Evolutionary conservation across 2,113 vertebrate genomes (phyloP), one percentile per base, ranked within the genome.

Genomic region (Hydropotes inermis): DNA sequence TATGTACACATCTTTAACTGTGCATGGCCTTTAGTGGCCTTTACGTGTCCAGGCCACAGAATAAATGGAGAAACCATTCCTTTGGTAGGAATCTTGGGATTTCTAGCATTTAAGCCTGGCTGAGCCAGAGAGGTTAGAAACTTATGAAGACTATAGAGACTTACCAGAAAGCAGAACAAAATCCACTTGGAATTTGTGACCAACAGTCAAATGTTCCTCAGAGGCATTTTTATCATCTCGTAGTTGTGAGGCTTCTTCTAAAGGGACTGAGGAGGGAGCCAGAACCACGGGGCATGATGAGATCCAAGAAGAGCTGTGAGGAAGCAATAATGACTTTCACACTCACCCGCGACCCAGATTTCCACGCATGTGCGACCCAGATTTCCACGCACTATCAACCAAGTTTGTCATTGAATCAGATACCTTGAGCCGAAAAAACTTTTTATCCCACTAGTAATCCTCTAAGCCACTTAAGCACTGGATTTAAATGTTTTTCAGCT

Each of bases 141-240:
- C 2, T 4, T 47, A 70, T 43, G 87, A 98, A 96, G 92, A 95
- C 85, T 88, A 23, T 15, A 54, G 83, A 97, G 95, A 93, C 88
- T 98, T 96, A 96, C 2, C 95, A 98, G 94, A 97, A 96, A 97
- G 85, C 30, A 58, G 87, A 96, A 89, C 67, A 97, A 95, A 97
- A 89, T 67, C 90, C 81, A 96, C 39, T 96, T 97, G 91, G 92
- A 97, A 96, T 97, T 96, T 98, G 97, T 97, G 96, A 97, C 96
- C 89, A 83, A 83, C 28, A 70, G 86, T 82, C 87, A 96, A 70
- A 74, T 91, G 50, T 52, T 97, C 95, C 93, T 93, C 67, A 43
- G 97, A 91, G 96, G 95, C 55, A 36, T 95, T 96, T 97, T 94
- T 97, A 98, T 98, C 55, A 91, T 94, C 84, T 96, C 83, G 3